Base-by-base conservation (phyloP, 2,113 vertebrate genomes). In the Etheostoma cragini region DNA sequence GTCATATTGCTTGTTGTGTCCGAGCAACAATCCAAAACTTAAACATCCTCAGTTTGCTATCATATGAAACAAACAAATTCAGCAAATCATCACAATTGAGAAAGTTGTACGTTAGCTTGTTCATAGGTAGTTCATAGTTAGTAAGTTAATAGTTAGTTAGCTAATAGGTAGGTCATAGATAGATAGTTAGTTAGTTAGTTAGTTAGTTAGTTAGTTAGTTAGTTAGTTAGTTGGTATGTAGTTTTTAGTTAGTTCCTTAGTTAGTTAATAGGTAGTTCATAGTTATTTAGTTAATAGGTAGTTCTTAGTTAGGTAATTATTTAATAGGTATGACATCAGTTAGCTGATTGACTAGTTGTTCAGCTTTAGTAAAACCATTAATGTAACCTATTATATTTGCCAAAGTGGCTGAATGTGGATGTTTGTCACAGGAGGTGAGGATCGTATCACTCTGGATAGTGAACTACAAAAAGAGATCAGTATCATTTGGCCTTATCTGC, bases 391-490 rank as follows among this genome's bases (percentile, higher is more conserved):
- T 62, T 49, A 1, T 56, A 47, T 69, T 56, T 26, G 12, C 16
- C 19, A 49, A 38, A 30, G 61, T 24, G 7, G 6, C 38, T 83
- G 61, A 71, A 52, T 47, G 17, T 83, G 69, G 24, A n/a, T 78
- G 42, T 80, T 45, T 72, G 52, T 63, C 58, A 8, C 91, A 99
- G 98, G 98, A 66, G 98, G 98, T 62, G 98, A 98, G 88, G 98
- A 99, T 75, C 97, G 98, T 57, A 91, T 97, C 58, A 97, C 96
- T 90, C 87, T 99, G 75, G 98, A 99, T 72, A 86, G 93, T 0
- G 98, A 99, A 87, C 95, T 99, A 33, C 97, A 99, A 84, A 99
- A 97, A 88, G 98, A 99, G 92, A 99, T 98, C 85, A 96, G 98
- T 84, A 96, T 98, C 77, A 99, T 98, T 86, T 99, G 98, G 98